Evolutionary conservation across 2,888 invertebrate genomes (phyloP).

Genomic region (Aphidius colemani): DNA sequence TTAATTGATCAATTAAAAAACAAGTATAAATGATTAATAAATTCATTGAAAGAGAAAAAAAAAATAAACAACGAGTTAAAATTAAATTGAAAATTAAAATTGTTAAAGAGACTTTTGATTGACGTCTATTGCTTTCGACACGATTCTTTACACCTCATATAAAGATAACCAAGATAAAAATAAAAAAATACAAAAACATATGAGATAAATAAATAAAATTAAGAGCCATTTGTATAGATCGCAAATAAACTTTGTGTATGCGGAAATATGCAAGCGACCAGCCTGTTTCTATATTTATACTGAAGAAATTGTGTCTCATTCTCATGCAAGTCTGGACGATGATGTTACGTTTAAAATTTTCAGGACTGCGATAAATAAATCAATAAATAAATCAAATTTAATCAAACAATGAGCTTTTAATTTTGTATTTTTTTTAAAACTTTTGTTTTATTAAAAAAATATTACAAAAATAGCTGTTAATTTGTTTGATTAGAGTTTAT

Average conservation of each 20-base stretch:
- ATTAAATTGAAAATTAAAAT: too few species aligned
- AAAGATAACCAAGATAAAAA: neutral
- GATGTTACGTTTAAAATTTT: conserved; percentile 34
- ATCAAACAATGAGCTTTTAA: neutral
- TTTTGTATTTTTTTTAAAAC: too few species aligned
- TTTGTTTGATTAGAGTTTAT: too few species aligned
- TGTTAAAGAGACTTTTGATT: neutral
- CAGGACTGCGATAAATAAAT: neutral
- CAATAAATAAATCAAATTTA: too few species aligned
- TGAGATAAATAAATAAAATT: conserved; percentile 22
- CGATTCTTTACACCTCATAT: neutral
- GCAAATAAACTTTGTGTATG: conserved; percentile 56
- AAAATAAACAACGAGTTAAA: neutral
- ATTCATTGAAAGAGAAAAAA: neutral
- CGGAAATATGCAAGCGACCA: conserved; percentile 55
- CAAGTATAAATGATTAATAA: too few species aligned
- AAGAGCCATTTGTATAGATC: conserved; percentile 36
- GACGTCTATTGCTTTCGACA: neutral
- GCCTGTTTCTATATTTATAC: conserved; percentile 51
- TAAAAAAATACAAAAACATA: conserved; percentile 6
- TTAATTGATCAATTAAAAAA: too few species aligned
- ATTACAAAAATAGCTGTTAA: too few species aligned
- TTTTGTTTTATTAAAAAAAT: too few species aligned
- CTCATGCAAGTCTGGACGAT: conserved; percentile 47
- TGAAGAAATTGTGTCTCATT: conserved; percentile 52